Evolutionary conservation across 1,140 invertebrate species (phyloP).

Genomic region (Aethina tumida): DNA sequence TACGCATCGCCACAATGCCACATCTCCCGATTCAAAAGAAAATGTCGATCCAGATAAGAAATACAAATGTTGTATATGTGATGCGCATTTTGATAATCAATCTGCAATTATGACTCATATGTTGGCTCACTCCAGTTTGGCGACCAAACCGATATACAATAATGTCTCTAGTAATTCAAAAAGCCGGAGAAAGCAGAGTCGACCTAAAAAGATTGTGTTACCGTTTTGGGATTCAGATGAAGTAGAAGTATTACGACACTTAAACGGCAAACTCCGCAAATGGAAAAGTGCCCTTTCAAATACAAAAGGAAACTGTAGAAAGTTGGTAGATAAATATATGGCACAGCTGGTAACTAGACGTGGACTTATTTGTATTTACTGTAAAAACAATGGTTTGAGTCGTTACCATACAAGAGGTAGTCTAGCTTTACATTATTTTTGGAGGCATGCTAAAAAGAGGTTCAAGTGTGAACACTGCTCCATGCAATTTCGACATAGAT

Average conservation of each 20-base stretch:
- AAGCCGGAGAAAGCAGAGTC: conserved; percentile 39
- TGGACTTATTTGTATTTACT: conserved; percentile 29
- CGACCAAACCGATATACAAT: conserved; percentile 24
- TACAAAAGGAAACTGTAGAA: conserved; percentile 11
- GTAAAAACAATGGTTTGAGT: conserved; percentile 28
- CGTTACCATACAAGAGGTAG: conserved; percentile 29
- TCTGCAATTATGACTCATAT: conserved; percentile 41
- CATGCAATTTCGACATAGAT: conserved; percentile 33
- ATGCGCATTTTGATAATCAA: conserved; percentile 34
- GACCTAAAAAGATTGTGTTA: conserved; percentile 38
- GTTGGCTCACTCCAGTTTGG: conserved; percentile 34
- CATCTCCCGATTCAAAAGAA: conserved; percentile 36
- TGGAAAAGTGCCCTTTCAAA: conserved; percentile 18
- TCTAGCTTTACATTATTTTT: conserved; percentile 30
- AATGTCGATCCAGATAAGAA: conserved; percentile 31
- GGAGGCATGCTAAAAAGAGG: conserved; percentile 28
- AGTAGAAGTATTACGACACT: conserved; percentile 25
- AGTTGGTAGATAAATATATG: conserved; percentile 30
- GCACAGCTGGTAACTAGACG: conserved; percentile 25
- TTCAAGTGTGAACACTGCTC: conserved; percentile 38
- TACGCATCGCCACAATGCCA: conserved; percentile 34
- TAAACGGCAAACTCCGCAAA: conserved; percentile 23
- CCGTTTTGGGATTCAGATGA: conserved; percentile 28
- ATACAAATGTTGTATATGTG: conserved; percentile 38
- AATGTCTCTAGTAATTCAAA: conserved; percentile 25